Evolutionary conservation across 2,888 invertebrate genomes (phyloP).

Genomic region (Scelioninae gen. 1): DNA sequence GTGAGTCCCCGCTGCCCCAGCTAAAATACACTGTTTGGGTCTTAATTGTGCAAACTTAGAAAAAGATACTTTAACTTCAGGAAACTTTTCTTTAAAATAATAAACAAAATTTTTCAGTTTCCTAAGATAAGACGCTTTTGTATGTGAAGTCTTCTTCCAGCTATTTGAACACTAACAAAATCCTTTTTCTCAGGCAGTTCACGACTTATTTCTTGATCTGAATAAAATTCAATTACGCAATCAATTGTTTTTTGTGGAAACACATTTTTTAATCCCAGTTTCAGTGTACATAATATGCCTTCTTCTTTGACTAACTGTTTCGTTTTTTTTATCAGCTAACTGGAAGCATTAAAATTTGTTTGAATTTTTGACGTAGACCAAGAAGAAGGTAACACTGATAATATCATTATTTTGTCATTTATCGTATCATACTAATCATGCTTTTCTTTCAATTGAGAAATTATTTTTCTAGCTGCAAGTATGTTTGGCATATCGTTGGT

Average conservation of each 20-base stretch:
- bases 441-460: constrained; percentile 15
- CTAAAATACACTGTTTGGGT: constrained; percentile 25
- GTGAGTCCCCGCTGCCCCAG: constrained; percentile 27
- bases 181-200: constrained; percentile 21
- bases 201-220: constrained; percentile 16
- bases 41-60: constrained; percentile 33
- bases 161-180: constrained; percentile 6
- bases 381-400: constrained; percentile 12
- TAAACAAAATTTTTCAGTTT: constrained; percentile 8
- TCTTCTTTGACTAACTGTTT: constrained; percentile 7
- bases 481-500: not conserved
- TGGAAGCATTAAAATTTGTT: constrained; percentile 3
- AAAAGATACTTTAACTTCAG: constrained; percentile 14
- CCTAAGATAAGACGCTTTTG: constrained; percentile 20
- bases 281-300: constrained; percentile 13
- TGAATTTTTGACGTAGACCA: constrained; percentile 22
- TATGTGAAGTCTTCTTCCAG: not conserved
- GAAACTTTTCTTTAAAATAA: constrained; percentile 5
- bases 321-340: not conserved
- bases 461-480: constrained; percentile 10
- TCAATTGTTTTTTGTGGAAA: constrained; percentile 14
- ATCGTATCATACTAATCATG: not conserved
- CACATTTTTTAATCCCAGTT: not conserved
- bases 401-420: constrained; percentile 5
- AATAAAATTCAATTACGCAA: constrained; percentile 3